A percentile compares a stretch with the other conserved stretches of the same genome.
phyloP scores from a whole-genome alignment of 2,888 invertebrate genomes.

The Drosophila nr. fundita region DNA sequence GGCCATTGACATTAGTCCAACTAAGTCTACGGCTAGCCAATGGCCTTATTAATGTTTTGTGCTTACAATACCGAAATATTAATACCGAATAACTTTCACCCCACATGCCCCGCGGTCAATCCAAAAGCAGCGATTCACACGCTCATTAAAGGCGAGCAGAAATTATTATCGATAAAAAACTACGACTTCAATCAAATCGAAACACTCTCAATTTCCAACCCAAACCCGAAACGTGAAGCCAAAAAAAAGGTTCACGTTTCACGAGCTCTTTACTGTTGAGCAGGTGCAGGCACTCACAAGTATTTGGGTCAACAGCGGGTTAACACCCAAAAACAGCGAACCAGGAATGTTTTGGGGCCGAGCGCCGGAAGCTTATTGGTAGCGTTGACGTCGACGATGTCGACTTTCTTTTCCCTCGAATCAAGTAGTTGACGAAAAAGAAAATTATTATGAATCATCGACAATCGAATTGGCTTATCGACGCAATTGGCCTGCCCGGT shows the following conservation, averaged over 20 bases:
- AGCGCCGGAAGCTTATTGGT: conserved; percentile 71
- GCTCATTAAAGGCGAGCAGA: conserved; percentile 65
- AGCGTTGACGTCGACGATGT: conserved; percentile 21
- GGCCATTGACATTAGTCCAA: conserved; percentile 65
- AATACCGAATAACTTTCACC: conserved; percentile 64
- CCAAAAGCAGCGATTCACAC: conserved; percentile 59
- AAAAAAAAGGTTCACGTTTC: conserved; percentile 23
- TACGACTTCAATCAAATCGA: conserved; percentile 53
- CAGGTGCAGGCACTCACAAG: conserved; percentile 44
- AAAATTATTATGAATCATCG: conserved; percentile 69
- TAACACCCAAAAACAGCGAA: conserved; percentile 66
- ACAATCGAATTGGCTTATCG: conserved; percentile 59
- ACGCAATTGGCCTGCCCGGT: conserved; percentile 48
- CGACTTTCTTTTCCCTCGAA: conserved; percentile 72
- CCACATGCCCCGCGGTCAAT: conserved; percentile 55
- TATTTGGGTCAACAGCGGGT: conserved; percentile 77
- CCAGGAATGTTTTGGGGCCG: conserved; percentile 53
- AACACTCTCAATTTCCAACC: conserved; percentile 71
- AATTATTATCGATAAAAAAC: conserved; percentile 48
- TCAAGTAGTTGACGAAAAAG: conserved; percentile 16
- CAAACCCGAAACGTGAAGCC: conserved; percentile 4
- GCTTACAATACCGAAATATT: conserved; percentile 16
- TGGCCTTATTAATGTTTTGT: conserved; percentile 54
- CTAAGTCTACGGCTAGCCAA: conserved; percentile 35
- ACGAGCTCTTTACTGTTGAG: conserved; percentile 15